phyloP scores from a whole-genome alignment of 2,888 invertebrate genomes.

The Hedya salicella region DNA sequence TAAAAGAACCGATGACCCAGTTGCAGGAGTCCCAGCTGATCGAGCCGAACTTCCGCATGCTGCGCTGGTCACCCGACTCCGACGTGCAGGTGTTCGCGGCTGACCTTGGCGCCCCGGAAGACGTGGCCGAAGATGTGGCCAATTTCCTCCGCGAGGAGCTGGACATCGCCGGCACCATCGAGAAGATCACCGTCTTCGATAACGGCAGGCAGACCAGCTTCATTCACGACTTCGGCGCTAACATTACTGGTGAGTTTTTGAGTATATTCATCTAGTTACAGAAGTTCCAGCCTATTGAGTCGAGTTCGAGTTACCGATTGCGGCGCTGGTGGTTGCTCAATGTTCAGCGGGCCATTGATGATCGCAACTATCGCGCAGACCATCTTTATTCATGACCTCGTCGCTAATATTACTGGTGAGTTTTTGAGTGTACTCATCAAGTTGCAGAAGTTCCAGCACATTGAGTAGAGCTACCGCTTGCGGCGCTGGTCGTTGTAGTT shows the following conservation, averaged over 20 bases:
- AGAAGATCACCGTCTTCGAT: slow-evolving; percentile 94
- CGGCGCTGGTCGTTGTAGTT: slow-evolving; percentile 55
- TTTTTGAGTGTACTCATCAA: too few relatives aligned
- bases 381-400: slow-evolving; percentile 93
- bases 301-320: too few relatives aligned
- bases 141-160: slow-evolving; percentile 91
- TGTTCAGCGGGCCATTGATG: too few relatives aligned
- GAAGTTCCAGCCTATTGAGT: too few relatives aligned
- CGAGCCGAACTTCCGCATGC: slow-evolving; percentile 52
- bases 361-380: too few relatives aligned
- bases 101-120: background rate
- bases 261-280: background rate
- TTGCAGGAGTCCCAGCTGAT: slow-evolving; percentile 46
- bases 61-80: slow-evolving; percentile 54
- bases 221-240: slow-evolving; percentile 95
- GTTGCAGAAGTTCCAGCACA: slow-evolving; percentile 45
- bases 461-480: slow-evolving; percentile 52
- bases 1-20: background rate
- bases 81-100: slow-evolving; percentile 34
- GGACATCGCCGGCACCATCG: slow-evolving; percentile 91
- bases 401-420: too few relatives aligned
- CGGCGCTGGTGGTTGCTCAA: too few relatives aligned
- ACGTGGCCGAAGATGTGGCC: slow-evolving; percentile 47
- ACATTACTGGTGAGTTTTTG: slow-evolving; percentile 82
- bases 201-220: slow-evolving; percentile 93